phyloP scores from a whole-genome alignment of 2,797 vertebrate genomes.

The Aeoliscus strigatus region DNA sequence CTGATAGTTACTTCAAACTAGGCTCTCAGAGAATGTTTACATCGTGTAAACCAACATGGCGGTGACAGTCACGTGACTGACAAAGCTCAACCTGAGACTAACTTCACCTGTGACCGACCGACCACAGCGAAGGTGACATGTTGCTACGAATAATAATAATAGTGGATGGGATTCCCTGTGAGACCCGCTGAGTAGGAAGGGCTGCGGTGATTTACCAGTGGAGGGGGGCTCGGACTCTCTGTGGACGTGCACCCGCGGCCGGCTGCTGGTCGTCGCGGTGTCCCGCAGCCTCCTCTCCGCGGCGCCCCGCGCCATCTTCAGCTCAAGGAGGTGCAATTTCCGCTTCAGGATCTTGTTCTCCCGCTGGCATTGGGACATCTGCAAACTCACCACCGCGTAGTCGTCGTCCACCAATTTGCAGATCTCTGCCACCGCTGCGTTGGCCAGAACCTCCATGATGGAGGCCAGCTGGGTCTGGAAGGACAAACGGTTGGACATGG shows the following conservation, averaged over 20 bases:
- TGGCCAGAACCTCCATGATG: conserved; percentile 79
- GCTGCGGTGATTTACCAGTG: conserved; percentile 55
- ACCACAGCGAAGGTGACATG: too few species aligned
- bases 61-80: too few species aligned
- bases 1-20: too few species aligned
- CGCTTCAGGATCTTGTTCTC: conserved; percentile 75
- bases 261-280: conserved; percentile 47
- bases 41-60: too few species aligned
- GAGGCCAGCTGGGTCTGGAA: conserved; percentile 79
- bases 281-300: conserved; percentile 71
- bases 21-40: too few species aligned
- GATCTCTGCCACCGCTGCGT: conserved; percentile 77
- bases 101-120: too few species aligned
- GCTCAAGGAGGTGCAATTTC: conserved; percentile 70
- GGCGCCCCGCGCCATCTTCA: conserved; percentile 69
- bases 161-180: conserved; percentile 10
- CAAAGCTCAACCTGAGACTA: too few species aligned
- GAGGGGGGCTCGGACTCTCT: conserved; percentile 24
- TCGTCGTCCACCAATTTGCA: conserved; percentile 78
- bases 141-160: conserved; percentile 28
- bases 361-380: conserved; percentile 75
- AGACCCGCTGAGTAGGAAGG: too few species aligned
- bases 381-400: conserved; percentile 71
- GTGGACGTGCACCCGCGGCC: conserved; percentile 50
- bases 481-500: conserved; percentile 69